Conservation (phyloP, 1,140 invertebrate genomes). For the Chionoecetes opilio region DNA sequence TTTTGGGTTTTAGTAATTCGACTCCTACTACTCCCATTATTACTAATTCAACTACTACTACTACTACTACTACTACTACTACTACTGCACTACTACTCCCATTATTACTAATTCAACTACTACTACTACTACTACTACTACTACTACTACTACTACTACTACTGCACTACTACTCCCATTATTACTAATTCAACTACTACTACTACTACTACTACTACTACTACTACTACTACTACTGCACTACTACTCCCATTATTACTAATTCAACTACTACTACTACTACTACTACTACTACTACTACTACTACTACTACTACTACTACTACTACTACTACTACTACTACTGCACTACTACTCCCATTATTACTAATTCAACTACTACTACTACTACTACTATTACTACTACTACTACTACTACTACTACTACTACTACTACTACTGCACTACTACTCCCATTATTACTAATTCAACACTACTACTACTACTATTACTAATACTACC, state of each 20-base stretch:
- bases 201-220: slow-evolving; percentile 9
- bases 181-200: not conserved
- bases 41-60: not conserved
- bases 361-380: too few relatives aligned
- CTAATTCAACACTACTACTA: too few relatives aligned
- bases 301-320: not conserved
- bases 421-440: too few relatives aligned
- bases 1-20: too few relatives aligned
- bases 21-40: too few relatives aligned
- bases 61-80: slow-evolving; percentile 28
- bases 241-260: not conserved
- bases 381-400: too few relatives aligned
- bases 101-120: not conserved
- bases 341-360: too few relatives aligned
- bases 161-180: not conserved
- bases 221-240: not conserved
- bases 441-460: not conserved
- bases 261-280: not conserved
- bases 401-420: too few relatives aligned
- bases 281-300: slow-evolving; percentile 5
- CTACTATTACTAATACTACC: not conserved
- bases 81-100: too few relatives aligned
- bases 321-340: too few relatives aligned
- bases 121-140: slow-evolving; percentile 3
- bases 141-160: not conserved